Evolutionary conservation across 2,888 invertebrate species (phyloP).

Genomic region (Listrodromus nycthemerus): DNA sequence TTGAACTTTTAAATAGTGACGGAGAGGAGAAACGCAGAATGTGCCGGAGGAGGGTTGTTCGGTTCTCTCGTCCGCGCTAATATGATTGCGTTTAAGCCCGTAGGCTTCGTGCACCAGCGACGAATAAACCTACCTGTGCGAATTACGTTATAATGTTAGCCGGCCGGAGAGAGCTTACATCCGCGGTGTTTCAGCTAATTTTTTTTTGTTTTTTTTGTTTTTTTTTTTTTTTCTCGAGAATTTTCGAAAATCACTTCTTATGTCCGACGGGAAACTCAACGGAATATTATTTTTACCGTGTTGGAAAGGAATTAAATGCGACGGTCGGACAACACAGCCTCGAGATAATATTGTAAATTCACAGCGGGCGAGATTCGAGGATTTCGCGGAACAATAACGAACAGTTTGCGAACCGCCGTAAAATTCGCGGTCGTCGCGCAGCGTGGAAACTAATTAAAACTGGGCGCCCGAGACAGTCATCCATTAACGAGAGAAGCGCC

Average conservation of each 20-base stretch:
- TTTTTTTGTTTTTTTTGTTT: no score
- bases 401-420: conserved; percentile 37
- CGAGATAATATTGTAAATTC: no score
- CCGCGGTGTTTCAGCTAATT: not conserved
- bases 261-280: not conserved
- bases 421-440: conserved; percentile 50
- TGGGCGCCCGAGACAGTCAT: conserved; percentile 65
- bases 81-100: conserved; percentile 51
- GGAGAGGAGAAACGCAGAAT: conserved; percentile 48
- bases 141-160: conserved; percentile 23
- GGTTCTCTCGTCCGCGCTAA: conserved; percentile 39
- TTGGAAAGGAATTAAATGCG: conserved; percentile 1
- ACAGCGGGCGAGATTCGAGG: conserved; percentile 18
- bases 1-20: conserved; percentile 73
- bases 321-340: not conserved
- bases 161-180: not conserved
- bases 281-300: not conserved
- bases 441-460: conserved; percentile 67
- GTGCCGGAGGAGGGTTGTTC: not conserved
- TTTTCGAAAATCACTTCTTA: not conserved
- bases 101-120: not conserved
- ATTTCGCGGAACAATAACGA: conserved; percentile 49
- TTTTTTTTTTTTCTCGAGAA: no score
- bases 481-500: conserved; percentile 66
- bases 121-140: conserved; percentile 24